Evolutionary conservation across 2,113 vertebrate genomes (phyloP).

Genomic region (Uropsilus gracilis): DNA sequence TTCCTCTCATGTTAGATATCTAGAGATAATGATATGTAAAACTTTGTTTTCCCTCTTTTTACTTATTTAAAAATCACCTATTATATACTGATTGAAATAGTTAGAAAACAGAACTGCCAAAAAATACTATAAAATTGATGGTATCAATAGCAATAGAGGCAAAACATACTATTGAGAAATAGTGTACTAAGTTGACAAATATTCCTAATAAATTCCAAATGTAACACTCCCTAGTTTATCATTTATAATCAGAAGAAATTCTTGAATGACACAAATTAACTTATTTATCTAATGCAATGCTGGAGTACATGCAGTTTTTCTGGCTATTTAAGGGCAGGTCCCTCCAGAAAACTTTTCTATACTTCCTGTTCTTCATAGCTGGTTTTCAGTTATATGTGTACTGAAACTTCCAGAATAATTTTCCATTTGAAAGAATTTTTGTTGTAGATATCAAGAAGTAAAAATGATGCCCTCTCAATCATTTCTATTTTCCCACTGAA

Average conservation of each 20-base stretch:
- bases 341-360: not conserved
- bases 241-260: not conserved
- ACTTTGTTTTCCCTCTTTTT: not conserved
- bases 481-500: conserved; percentile 10
- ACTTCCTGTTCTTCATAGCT: not conserved
- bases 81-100: not conserved
- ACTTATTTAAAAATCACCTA: not conserved
- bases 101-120: not conserved
- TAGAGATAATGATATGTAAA: not conserved
- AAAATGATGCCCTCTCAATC: conserved; percentile 20
- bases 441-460: not conserved
- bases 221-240: not conserved
- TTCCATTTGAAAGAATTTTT: not conserved
- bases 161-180: not conserved
- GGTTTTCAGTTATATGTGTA: not conserved
- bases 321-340: not conserved
- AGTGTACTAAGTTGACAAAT: not conserved
- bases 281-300: not conserved
- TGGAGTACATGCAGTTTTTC: not conserved
- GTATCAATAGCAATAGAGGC: not conserved
- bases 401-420: too few species aligned
- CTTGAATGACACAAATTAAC: not conserved
- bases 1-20: not conserved
- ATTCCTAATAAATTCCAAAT: conserved; percentile 11
- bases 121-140: not conserved